Conservation (phyloP, 2,797 vertebrate species). For the Fundulus diaphanus region DNA sequence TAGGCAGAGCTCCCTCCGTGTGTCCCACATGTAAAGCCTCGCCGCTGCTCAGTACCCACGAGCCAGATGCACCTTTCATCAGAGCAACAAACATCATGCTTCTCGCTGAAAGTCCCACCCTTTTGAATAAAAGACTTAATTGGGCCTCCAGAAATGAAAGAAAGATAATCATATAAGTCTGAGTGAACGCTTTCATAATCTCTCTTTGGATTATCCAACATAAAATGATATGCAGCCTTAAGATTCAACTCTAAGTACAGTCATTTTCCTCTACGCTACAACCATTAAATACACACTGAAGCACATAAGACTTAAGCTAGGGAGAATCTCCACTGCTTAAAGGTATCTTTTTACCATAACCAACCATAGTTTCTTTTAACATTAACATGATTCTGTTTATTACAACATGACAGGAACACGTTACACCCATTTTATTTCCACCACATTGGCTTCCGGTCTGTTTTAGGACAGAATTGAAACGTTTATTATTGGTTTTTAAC, state of each 20-base stretch:
- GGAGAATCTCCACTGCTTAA: background rate
- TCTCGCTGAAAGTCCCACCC: background rate
- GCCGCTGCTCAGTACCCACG: conserved; percentile 15
- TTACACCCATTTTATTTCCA: no score
- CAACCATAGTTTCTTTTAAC: no score
- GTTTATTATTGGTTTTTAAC: no score
- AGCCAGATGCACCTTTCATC: background rate
- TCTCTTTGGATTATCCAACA: background rate
- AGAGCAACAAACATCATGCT: background rate
- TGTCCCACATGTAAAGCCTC: conserved; percentile 5
- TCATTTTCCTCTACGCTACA: no score
- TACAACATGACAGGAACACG: no score
- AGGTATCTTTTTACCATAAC: no score
- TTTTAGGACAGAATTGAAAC: no score
- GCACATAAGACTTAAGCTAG: background rate
- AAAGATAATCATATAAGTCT: background rate
- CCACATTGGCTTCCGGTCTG: no score
- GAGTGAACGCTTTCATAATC: background rate
- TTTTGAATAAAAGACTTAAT: background rate
- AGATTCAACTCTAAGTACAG: background rate
- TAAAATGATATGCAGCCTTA: background rate
- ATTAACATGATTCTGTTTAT: background rate
- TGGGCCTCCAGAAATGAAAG: background rate
- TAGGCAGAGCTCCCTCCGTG: conserved; percentile 32
- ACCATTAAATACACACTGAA: background rate